These are phyloP conservation scores for Pteropus alecto DNA, from an alignment of 2,113 vertebrate genomes.

Conservation along the genomic window DNA sequence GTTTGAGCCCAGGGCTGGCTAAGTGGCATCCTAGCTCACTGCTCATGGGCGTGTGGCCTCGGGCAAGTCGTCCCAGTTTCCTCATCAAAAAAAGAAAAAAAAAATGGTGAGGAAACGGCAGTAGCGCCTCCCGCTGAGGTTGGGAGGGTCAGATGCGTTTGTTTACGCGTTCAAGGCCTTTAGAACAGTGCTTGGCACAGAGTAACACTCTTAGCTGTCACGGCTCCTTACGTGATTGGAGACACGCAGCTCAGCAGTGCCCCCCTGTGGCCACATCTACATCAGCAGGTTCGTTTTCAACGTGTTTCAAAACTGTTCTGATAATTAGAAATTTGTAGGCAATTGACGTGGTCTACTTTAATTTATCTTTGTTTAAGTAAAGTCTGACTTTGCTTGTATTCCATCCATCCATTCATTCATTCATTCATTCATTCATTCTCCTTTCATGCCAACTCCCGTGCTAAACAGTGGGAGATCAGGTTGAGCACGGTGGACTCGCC, in stretches of 20 bases:
- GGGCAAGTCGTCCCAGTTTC: background rate
- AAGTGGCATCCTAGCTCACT: background rate
- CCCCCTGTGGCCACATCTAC: constrained; percentile 74
- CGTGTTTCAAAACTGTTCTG: background rate
- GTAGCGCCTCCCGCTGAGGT: background rate
- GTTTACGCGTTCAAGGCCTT: background rate
- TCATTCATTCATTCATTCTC: background rate
- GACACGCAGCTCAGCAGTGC: constrained; percentile 75
- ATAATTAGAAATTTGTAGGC: background rate
- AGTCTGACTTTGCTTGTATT: background rate
- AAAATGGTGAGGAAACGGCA: background rate
- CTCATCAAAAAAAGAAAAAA: background rate
- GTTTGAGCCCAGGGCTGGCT: background rate
- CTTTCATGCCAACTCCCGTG: background rate
- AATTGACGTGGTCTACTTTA: background rate
- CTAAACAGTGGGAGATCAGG: background rate
- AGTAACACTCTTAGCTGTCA: background rate
- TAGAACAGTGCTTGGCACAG: background rate
- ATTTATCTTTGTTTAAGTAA: background rate
- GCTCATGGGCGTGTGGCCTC: background rate
- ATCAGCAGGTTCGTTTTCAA: background rate
- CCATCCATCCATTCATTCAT: background rate
- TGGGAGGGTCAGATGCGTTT: background rate
- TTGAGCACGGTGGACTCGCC: background rate
- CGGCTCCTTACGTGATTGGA: background rate